Conservation (phyloP, 2,888 invertebrate genomes). For the Luperina nickerlii region DNA sequence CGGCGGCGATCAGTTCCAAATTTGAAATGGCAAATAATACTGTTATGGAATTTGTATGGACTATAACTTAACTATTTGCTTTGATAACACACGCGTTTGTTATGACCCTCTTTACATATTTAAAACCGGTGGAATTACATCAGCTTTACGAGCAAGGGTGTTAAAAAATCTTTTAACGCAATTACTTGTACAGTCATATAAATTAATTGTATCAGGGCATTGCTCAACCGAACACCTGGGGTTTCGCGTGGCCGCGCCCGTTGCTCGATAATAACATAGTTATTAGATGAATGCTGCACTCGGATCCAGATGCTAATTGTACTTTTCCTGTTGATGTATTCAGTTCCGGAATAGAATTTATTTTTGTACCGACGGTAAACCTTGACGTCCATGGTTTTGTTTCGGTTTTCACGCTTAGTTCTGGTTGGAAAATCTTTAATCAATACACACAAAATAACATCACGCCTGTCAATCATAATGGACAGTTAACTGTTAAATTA, state of each 20-base stretch:
- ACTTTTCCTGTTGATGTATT: constrained; percentile 68
- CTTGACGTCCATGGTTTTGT: constrained; percentile 33
- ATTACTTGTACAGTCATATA: constrained; percentile 49
- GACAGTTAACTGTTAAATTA: too few relatives aligned
- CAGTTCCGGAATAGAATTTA: constrained; percentile 48
- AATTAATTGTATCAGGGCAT: constrained; percentile 56
- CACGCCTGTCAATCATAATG: background rate
- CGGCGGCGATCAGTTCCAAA: too few relatives aligned
- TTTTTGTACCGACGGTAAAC: constrained; percentile 32
- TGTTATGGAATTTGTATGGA: too few relatives aligned
- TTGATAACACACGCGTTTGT: too few relatives aligned
- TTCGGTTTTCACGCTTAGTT: constrained; percentile 16
- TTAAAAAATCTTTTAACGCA: constrained; percentile 59
- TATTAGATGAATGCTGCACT: constrained; percentile 61
- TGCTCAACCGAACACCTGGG: constrained; percentile 65
- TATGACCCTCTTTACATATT: too few relatives aligned
- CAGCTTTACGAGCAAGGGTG: too few relatives aligned
- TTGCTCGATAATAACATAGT: constrained; percentile 33
- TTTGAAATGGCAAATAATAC: too few relatives aligned
- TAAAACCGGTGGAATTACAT: too few relatives aligned
- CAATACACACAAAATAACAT: background rate
- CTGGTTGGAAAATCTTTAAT: background rate
- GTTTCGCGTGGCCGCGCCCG: constrained; percentile 47
- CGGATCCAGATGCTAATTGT: constrained; percentile 68
- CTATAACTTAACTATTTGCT: too few relatives aligned